A percentile compares a stretch with the other conserved stretches of the same genome.
These are phyloP conservation scores for Chlamydotis undulata DNA, from an alignment of 2,113 vertebrate species.

Conservation along the genomic window DNA sequence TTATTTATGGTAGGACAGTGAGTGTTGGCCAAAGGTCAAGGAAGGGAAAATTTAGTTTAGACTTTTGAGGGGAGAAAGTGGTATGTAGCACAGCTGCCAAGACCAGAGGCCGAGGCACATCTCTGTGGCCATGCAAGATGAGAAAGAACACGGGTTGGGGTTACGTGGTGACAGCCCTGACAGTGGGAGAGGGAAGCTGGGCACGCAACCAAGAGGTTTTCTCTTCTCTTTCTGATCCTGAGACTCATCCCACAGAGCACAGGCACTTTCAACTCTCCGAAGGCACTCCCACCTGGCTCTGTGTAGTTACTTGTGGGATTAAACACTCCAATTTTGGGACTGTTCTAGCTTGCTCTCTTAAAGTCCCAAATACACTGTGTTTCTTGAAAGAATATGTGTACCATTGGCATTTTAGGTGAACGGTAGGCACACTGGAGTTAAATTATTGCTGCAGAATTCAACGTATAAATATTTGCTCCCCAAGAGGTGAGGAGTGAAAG, in stretches of 20 bases:
- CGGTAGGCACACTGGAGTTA: neutral
- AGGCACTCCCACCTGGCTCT: neutral
- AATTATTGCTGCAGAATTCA: neutral
- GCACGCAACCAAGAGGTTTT: neutral
- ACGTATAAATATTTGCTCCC: neutral
- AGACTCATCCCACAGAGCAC: neutral
- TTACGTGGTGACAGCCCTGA: neutral
- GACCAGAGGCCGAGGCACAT: neutral
- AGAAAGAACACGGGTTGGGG: neutral
- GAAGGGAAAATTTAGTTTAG: constrained; percentile 28
- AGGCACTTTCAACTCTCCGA: neutral
- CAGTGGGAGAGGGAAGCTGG: neutral
- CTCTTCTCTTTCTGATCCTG: neutral
- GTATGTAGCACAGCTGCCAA: neutral
- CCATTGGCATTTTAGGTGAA: neutral
- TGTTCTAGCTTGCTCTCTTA: neutral
- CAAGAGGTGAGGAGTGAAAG: neutral
- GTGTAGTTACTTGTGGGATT: neutral
- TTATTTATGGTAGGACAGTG: constrained; percentile 32
- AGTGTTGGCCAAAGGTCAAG: constrained; percentile 47
- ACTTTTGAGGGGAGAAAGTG: neutral
- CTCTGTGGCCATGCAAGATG: neutral
- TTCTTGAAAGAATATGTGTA: neutral
- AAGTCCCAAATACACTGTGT: neutral
- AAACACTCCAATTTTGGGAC: neutral